Conservation (phyloP, 2,797 vertebrate genomes). For the Takifugu rubripes region DNA sequence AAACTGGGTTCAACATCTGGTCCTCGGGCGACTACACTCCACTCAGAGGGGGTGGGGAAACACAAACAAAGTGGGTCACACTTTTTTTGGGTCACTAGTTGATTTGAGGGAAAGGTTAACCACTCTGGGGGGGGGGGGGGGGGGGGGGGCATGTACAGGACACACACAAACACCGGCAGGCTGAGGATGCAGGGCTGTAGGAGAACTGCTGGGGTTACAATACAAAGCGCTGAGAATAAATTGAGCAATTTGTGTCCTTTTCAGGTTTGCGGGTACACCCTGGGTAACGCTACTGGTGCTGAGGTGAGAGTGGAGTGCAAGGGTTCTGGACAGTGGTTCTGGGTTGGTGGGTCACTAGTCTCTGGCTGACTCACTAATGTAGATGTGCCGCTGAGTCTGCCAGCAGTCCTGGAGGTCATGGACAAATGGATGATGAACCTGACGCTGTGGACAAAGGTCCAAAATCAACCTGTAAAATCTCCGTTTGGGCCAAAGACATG, state of each 20-base stretch:
- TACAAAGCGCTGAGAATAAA: slow-evolving; percentile 4
- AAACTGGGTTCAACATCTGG: slow-evolving; percentile 44
- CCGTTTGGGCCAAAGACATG: slow-evolving; percentile 6
- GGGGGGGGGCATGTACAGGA: slow-evolving; percentile 6
- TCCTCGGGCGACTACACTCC: slow-evolving; percentile 33
- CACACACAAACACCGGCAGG: slow-evolving; percentile 18
- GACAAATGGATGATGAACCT: slow-evolving; percentile 91
- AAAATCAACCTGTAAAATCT: slow-evolving; percentile 52
- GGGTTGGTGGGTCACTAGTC: slow-evolving; percentile 42
- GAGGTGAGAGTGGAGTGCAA: slow-evolving; percentile 38
- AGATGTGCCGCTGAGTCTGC: slow-evolving; percentile 94
- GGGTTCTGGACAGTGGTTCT: slow-evolving; percentile 41
- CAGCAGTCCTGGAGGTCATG: slow-evolving; percentile 93
- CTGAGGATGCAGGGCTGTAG: slow-evolving; percentile 9
- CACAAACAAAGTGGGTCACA: slow-evolving; percentile 62
- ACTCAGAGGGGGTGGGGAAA: slow-evolving; percentile 41
- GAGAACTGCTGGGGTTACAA: slow-evolving; percentile 1
- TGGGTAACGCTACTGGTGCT: slow-evolving; percentile 19
- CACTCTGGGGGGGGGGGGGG: slow-evolving; percentile 23
- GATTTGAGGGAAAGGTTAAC: slow-evolving; percentile 43
- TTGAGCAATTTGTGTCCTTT: neutral
- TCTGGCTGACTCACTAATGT: slow-evolving; percentile 93
- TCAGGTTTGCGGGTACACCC: slow-evolving; percentile 25
- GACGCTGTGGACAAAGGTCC: slow-evolving; percentile 79
- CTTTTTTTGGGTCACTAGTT: slow-evolving; percentile 58